Evolutionary conservation across 2,797 vertebrate genomes (phyloP).

Genomic region (Adrianichthys oophorus): DNA sequence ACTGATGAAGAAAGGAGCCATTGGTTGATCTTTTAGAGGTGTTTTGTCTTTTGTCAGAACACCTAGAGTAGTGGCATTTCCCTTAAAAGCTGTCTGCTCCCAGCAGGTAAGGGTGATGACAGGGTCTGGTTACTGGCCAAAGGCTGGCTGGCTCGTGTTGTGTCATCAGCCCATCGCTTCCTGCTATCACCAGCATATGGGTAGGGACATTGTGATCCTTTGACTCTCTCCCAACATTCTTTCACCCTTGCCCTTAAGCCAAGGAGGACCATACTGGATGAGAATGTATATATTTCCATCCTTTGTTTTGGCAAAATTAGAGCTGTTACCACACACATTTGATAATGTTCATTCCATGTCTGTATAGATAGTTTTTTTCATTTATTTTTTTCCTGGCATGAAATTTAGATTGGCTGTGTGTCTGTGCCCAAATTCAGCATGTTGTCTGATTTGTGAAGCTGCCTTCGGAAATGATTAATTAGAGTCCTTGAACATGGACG

Average conservation of each 20-base stretch:
- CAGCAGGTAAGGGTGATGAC: constrained; percentile 77
- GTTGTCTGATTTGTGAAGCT: constrained; percentile 53
- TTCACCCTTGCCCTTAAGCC: constrained; percentile 70
- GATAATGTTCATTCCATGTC: constrained; percentile 9
- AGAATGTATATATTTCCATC: constrained; percentile 44
- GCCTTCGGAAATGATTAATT: constrained; percentile 75
- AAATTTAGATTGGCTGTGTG: constrained; percentile 18
- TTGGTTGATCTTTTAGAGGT: neutral
- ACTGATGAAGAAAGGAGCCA: neutral
- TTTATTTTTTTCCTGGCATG: constrained; percentile 22
- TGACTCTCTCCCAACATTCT: constrained; percentile 72
- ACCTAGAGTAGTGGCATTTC: constrained; percentile 16
- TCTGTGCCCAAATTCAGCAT: constrained; percentile 45
- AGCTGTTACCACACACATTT: neutral
- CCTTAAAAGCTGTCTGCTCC: constrained; percentile 55
- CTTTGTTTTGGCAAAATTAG: constrained; percentile 40
- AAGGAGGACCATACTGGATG: constrained; percentile 52
- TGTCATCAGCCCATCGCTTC: constrained; percentile 70
- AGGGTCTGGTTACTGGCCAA: constrained; percentile 78
- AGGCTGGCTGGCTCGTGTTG: constrained; percentile 66
- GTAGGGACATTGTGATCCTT: constrained; percentile 67
- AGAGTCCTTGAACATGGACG: constrained; percentile 67
- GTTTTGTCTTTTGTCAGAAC: constrained; percentile 5
- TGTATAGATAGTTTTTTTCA: neutral
- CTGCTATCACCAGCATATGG: constrained; percentile 77